Conservation (phyloP, 2,888 invertebrate genomes). For the Dicyrtomina minuta region DNA sequence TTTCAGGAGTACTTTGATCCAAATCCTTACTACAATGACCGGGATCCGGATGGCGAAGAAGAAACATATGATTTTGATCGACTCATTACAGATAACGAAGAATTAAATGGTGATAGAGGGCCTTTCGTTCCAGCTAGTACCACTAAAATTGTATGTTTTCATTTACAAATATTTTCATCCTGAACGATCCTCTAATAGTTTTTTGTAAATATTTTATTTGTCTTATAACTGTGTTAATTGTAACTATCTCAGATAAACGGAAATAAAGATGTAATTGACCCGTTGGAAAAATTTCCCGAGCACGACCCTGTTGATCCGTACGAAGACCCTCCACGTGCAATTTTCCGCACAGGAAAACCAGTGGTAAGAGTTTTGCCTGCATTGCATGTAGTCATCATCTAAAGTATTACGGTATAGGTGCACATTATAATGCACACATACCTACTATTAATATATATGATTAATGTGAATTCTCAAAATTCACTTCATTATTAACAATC, state of each 20-base stretch:
- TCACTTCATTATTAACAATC: too few relatives aligned
- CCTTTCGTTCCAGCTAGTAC: constrained; percentile 43
- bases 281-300: constrained; percentile 42
- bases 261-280: constrained; percentile 50
- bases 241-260: constrained; percentile 41
- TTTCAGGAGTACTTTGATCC: constrained; percentile 57
- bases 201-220: too few relatives aligned
- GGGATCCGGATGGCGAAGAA: constrained; percentile 45
- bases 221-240: not conserved
- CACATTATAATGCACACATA: too few relatives aligned
- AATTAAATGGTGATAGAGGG: constrained; percentile 24
- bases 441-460: too few relatives aligned
- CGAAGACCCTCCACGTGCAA: constrained; percentile 18
- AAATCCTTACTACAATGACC: constrained; percentile 56
- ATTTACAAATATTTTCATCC: not conserved
- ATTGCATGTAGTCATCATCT: not conserved
- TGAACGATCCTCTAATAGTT: too few relatives aligned
- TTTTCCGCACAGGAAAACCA: constrained; percentile 6
- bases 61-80: constrained; percentile 49
- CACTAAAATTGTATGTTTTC: constrained; percentile 31
- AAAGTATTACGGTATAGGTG: too few relatives aligned
- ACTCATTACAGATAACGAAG: constrained; percentile 19
- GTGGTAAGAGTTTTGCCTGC: not conserved
- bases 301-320: constrained; percentile 42
- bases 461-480: too few relatives aligned